A percentile compares a stretch with the other conserved stretches of the same genome.
Conservation (phyloP, 2,797 vertebrate genomes). For the Diplodus puntazzo region DNA sequence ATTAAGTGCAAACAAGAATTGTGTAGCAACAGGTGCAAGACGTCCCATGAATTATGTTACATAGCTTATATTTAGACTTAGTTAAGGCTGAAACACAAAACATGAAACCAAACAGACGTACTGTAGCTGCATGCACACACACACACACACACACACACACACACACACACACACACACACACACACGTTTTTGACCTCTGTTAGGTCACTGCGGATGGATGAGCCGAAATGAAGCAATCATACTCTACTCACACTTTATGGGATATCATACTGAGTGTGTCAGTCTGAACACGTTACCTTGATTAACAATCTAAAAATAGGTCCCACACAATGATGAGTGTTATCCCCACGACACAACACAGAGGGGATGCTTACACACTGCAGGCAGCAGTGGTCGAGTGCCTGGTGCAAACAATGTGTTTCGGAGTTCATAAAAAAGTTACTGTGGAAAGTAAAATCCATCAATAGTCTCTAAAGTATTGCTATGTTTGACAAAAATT, state of each 20-base stretch:
- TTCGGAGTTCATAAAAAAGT: neutral
- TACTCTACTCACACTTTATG: slow-evolving; percentile 67
- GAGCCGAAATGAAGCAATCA: slow-evolving; percentile 70
- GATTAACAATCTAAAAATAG: slow-evolving; percentile 82
- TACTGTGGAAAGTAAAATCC: neutral
- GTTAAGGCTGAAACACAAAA: neutral
- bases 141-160: neutral
- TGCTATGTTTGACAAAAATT: neutral
- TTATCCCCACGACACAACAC: slow-evolving; percentile 50
- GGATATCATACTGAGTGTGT: slow-evolving; percentile 72
- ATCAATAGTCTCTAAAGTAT: neutral
- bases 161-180: slow-evolving; percentile 10
- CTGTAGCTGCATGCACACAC: neutral
- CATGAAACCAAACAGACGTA: too few relatives aligned
- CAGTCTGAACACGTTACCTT: slow-evolving; percentile 77
- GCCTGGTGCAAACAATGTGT: neutral
- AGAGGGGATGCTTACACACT: slow-evolving; percentile 36
- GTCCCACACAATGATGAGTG: slow-evolving; percentile 49
- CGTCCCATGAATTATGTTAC: too few relatives aligned
- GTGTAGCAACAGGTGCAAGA: too few relatives aligned
- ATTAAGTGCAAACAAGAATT: too few relatives aligned
- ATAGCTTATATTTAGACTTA: neutral
- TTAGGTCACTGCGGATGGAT: slow-evolving; percentile 44
- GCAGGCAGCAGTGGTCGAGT: neutral
- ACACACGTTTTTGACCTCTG: slow-evolving; percentile 41